phyloP scores from a whole-genome alignment of 2,797 vertebrate genomes.

The Melanogrammus aeglefinus region DNA sequence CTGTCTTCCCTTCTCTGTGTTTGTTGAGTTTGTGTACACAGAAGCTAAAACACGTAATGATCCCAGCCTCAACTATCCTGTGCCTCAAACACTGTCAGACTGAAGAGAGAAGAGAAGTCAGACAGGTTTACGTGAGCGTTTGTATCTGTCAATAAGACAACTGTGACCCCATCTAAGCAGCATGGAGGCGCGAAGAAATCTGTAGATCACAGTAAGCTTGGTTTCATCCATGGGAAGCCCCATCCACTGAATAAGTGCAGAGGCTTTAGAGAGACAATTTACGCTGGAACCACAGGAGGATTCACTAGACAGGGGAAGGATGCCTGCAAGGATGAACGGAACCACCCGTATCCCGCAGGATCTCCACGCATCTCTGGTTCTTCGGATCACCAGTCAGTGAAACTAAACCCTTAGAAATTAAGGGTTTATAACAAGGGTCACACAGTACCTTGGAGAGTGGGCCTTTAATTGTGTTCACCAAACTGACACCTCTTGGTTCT shows the following conservation, averaged over 20 bases:
- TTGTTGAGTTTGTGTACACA: conserved; percentile 11
- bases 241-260: conserved; percentile 20
- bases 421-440: too few relatives aligned
- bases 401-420: too few relatives aligned
- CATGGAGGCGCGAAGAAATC: background rate
- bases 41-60: conserved; percentile 16
- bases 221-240: conserved; percentile 6
- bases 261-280: conserved; percentile 12
- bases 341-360: too few relatives aligned
- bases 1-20: conserved; percentile 18
- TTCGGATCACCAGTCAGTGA: too few relatives aligned
- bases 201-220: conserved; percentile 4
- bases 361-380: too few relatives aligned
- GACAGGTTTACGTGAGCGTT: background rate
- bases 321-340: too few relatives aligned
- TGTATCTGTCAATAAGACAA: conserved; percentile 22
- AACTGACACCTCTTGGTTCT: background rate
- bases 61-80: conserved; percentile 3
- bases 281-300: background rate
- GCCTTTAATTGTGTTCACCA: too few relatives aligned
- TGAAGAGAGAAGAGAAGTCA: conserved; percentile 3
- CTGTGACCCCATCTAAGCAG: background rate
- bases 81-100: background rate
- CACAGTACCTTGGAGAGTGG: too few relatives aligned
- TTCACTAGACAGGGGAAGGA: background rate